A percentile compares a stretch with the other conserved stretches of the same genome.
Conservation (phyloP, 2,113 vertebrate species). For the Xenus cinereus region DNA sequence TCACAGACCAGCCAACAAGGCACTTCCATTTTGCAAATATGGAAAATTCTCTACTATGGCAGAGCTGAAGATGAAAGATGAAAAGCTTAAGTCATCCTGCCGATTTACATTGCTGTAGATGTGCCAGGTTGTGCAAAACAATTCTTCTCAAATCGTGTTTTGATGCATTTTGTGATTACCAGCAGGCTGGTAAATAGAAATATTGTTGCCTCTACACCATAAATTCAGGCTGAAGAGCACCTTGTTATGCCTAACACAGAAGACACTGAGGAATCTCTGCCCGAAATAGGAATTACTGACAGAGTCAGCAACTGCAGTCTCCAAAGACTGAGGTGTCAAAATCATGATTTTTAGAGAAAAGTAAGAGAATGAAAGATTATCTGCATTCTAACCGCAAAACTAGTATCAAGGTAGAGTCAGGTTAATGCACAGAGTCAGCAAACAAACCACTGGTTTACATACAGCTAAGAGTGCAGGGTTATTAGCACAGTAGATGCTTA, state of each 20-base stretch:
- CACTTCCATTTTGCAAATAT: not conserved
- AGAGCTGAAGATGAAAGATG: not conserved
- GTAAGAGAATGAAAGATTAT: not conserved
- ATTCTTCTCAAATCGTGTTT: not conserved
- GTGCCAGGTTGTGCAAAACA: not conserved
- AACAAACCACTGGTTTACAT: not conserved
- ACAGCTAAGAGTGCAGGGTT: not conserved
- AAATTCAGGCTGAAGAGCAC: not conserved
- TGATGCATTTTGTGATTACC: not conserved
- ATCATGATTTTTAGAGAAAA: not conserved
- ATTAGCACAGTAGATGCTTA: not conserved
- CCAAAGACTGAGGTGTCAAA: not conserved
- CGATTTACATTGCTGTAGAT: not conserved
- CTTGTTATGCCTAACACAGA: not conserved
- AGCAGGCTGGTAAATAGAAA: not conserved
- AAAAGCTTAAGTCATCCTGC: not conserved
- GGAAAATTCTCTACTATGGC: not conserved
- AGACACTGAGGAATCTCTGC: not conserved
- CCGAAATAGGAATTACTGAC: not conserved
- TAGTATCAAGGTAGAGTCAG: rapidly evolving
- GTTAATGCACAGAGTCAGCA: not conserved
- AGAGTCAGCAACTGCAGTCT: not conserved
- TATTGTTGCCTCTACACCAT: not conserved
- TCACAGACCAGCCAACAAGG: not conserved
- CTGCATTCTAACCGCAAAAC: not conserved